Evolutionary conservation across 2,888 invertebrate species (phyloP).

Genomic region (Hesperia comma): DNA sequence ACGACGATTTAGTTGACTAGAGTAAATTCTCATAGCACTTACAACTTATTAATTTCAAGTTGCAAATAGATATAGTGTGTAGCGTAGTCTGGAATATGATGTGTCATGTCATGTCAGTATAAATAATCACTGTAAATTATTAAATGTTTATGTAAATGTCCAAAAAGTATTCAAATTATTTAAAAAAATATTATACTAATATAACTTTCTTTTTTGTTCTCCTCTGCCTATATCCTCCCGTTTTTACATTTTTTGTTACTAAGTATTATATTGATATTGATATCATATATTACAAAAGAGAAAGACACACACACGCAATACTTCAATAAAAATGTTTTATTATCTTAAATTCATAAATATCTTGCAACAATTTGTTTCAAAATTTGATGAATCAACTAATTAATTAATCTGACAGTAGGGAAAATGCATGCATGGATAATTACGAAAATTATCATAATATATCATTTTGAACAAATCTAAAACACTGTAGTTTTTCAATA

Average conservation of each 20-base stretch:
- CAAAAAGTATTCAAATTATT: slow-evolving; percentile 85
- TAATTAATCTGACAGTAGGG: neutral
- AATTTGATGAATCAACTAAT: neutral
- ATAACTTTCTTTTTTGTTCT: slow-evolving; percentile 76
- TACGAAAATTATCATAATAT: too few relatives aligned
- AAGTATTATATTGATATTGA: neutral
- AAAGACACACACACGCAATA: slow-evolving; percentile 8
- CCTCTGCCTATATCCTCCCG: slow-evolving; percentile 54
- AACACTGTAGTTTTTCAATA: too few relatives aligned
- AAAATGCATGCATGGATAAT: neutral
- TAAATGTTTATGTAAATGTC: slow-evolving; percentile 85
- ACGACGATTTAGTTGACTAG: slow-evolving; percentile 77
- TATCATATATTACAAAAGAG: neutral
- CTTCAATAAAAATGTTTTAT: slow-evolving; percentile 11
- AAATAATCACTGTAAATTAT: slow-evolving; percentile 84
- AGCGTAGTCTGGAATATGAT: slow-evolving; percentile 80
- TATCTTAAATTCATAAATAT: slow-evolving; percentile 10
- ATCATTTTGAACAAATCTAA: too few relatives aligned
- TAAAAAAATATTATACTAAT: slow-evolving; percentile 81
- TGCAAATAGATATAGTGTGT: slow-evolving; percentile 80
- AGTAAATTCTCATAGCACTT: slow-evolving; percentile 80
- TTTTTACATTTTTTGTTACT: slow-evolving; percentile 40
- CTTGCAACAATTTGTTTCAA: slow-evolving; percentile 8
- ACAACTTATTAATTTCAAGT: slow-evolving; percentile 76
- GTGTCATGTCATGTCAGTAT: slow-evolving; percentile 83